Percentiles rank a stretch among this genome's conserved stretches.
Evolutionary conservation across 2,888 invertebrate genomes (phyloP).

Genomic region (Acrobasis suavella): DNA sequence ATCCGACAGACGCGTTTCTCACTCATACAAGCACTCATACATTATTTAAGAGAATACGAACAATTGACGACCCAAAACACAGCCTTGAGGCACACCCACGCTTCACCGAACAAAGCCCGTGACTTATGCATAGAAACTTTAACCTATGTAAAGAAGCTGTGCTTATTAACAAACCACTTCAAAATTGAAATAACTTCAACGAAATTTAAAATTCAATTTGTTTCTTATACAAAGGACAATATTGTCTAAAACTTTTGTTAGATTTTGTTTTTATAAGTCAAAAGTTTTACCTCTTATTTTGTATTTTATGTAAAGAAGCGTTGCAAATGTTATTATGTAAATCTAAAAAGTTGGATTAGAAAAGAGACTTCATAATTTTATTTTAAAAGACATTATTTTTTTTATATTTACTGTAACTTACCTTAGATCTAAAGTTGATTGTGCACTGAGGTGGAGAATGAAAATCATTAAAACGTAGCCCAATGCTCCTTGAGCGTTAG

Average conservation of each 20-base stretch:
- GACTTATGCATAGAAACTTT: conserved; percentile 19
- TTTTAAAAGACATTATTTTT: too few relatives aligned
- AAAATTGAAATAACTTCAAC: conserved; percentile 1
- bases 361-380: background rate
- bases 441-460: too few relatives aligned
- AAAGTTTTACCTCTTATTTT: background rate
- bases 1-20: conserved; percentile 10
- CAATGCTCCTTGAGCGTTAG: too few relatives aligned
- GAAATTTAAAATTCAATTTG: conserved; percentile 11
- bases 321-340: background rate
- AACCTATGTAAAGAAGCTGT: conserved; percentile 9
- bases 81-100: conserved; percentile 17
- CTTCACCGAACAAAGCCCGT: conserved; percentile 12
- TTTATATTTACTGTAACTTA: too few relatives aligned
- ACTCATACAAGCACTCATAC: conserved; percentile 18
- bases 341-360: background rate
- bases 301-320: background rate
- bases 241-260: conserved; percentile 4
- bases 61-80: conserved; percentile 18
- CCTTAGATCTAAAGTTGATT: too few relatives aligned
- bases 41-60: conserved; percentile 22
- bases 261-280: background rate
- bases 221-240: background rate
- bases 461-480: too few relatives aligned
- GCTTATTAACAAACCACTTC: background rate